Percentiles rank a stretch among this genome's conserved stretches.
phyloP scores from a whole-genome alignment of 2,888 invertebrate species.

The Hirtodrosophila alboralis region DNA sequence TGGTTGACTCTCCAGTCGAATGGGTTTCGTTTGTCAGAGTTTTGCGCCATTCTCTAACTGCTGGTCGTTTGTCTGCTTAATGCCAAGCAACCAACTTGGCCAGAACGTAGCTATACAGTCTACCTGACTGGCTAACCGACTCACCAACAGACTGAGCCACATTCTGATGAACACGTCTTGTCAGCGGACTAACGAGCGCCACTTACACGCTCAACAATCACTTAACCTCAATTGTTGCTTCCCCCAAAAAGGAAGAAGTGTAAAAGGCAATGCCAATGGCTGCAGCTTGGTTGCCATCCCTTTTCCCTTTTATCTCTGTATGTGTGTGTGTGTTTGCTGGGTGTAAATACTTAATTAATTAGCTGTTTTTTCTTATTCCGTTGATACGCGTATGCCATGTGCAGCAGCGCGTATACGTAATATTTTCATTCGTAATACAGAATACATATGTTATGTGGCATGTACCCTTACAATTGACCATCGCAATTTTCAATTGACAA shows the following conservation, averaged over 20 bases:
- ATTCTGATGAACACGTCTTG: constrained; percentile 71
- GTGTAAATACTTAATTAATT: constrained; percentile 70
- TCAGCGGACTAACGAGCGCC: constrained; percentile 72
- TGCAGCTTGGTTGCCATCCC: constrained; percentile 19
- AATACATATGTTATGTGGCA: too few relatives aligned
- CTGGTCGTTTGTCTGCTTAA: constrained; percentile 63
- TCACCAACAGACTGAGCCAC: constrained; percentile 44
- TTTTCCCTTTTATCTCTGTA: background rate
- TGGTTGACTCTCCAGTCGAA: constrained; percentile 42
- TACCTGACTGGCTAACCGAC: constrained; percentile 22
- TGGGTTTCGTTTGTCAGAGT: constrained; percentile 11
- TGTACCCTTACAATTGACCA: too few relatives aligned
- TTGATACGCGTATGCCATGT: constrained; percentile 22
- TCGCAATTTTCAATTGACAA: too few relatives aligned
- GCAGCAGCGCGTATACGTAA: constrained; percentile 33
- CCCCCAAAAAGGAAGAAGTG: constrained; percentile 53
- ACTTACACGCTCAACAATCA: constrained; percentile 72
- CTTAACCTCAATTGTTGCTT: constrained; percentile 73
- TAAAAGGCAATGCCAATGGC: constrained; percentile 63
- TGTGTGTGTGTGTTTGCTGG: constrained; percentile 33
- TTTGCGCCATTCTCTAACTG: constrained; percentile 60
- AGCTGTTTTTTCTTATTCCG: constrained; percentile 45
- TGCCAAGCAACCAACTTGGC: constrained; percentile 27
- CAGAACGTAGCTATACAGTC: constrained; percentile 22
- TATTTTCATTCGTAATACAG: constrained; percentile 12